Base-by-base conservation (phyloP, 2,888 invertebrate genomes). In the Antheraea assamensis region DNA sequence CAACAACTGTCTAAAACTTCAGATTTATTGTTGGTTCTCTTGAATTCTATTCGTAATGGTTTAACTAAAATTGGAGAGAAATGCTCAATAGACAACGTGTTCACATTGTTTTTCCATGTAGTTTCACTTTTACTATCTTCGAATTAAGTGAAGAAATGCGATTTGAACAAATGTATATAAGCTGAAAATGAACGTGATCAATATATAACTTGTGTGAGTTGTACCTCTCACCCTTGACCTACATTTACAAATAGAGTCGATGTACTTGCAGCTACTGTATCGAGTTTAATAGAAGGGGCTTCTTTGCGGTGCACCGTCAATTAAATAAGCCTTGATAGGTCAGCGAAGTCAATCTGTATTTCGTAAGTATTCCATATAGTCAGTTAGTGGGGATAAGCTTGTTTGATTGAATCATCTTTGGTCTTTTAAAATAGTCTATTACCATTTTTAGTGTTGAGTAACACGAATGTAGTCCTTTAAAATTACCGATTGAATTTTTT, bases 311-410 rank as follows among this genome's bases (percentile, higher is more conserved):
- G 76, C 61, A 74, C 31, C 73, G 76, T 77, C 78, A 82, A 84
- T 83, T 80, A 75, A 79, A 79, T 76, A 66, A 74, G 74, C 84
- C 84, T 84, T 84, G 82, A 76, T 64, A 31, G 70, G 68, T 68
- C 68, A 68, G 35, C 5, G 1, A 3, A 68, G 35, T 68, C 68
- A 21, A 21, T 35, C 66, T 21, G n/a, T n/a, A 35, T 68, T 68
- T 68, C 35, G 68, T 68, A 35, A 68, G 35, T 68, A 35, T 31
- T 35, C 19, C n/a, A 15, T 68, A 10, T 24, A 68, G 10, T 68
- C 10, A 27, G 21, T 31, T n/a, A 21, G 68, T 68, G 68, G 61
- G 3, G 8, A 58, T 58, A 58, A 24, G 24, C 58, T 8, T n/a
- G 24, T n/a, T 58, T 58, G n/a, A 55, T 55, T n/a, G n/a, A 58